These are phyloP conservation scores for Rhinolophus sinicus DNA, from an alignment of 2,113 vertebrate species.

Conservation along the genomic window DNA sequence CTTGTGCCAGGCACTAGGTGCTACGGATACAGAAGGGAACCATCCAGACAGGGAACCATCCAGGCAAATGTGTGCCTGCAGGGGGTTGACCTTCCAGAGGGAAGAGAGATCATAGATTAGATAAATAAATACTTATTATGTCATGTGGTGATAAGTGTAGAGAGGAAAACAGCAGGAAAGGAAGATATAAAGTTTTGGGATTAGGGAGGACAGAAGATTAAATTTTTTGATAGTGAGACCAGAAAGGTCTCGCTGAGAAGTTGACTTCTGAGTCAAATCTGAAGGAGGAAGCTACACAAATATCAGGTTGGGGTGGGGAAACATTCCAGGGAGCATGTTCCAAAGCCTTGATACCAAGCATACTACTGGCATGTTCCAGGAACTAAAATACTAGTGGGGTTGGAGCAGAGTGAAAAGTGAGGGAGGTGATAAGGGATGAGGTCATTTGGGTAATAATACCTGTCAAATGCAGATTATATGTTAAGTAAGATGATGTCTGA, in stretches of 20 bases:
- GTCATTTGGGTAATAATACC: rapidly evolving
- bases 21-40: background rate
- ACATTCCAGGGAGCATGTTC: background rate
- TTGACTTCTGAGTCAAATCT: background rate
- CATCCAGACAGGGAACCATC: background rate
- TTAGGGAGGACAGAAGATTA: background rate
- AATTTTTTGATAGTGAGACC: background rate
- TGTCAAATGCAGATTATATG: background rate
- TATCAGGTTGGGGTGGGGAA: background rate
- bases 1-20: background rate
- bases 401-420: background rate
- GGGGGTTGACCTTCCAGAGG: background rate
- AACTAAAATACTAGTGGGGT: background rate
- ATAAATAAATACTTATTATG: background rate
- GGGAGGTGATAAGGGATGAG: background rate
- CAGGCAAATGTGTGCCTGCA: background rate
- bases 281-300: background rate
- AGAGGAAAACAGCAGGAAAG: background rate
- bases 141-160: background rate
- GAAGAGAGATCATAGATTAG: background rate
- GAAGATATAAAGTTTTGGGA: background rate
- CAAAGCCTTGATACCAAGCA: background rate
- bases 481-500: background rate
- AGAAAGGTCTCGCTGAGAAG: background rate
- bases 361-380: background rate